Evolutionary conservation across 2,797 vertebrate species (phyloP).

Genomic region (Linurgus olivaceus): DNA sequence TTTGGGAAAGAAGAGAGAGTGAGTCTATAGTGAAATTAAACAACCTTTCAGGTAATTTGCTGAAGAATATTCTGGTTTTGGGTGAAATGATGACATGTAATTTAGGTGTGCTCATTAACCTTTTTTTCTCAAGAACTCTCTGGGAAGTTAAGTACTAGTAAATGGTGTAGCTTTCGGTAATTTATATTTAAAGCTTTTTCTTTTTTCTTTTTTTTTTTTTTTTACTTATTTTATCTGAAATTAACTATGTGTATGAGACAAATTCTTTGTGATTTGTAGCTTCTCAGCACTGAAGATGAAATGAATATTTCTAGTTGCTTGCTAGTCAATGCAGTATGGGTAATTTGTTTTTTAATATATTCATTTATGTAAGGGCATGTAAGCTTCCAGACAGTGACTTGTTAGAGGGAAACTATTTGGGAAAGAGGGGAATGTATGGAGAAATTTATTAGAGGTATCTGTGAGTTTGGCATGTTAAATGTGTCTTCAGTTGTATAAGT

Average conservation of each 20-base stretch:
- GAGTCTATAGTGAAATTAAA: neutral
- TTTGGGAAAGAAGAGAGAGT: neutral
- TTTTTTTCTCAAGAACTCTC: neutral
- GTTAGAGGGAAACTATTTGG: neutral
- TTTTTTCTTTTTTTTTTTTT: neutral
- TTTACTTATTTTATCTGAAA: neutral
- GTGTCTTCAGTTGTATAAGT: slow-evolving; percentile 24
- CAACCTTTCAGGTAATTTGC: neutral
- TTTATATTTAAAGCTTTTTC: neutral
- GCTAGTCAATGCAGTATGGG: neutral
- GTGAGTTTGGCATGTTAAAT: neutral
- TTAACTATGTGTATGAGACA: neutral
- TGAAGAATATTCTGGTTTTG: neutral
- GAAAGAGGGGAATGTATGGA: neutral
- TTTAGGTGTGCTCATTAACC: neutral
- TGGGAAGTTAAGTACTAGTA: neutral
- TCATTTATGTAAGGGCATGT: neutral
- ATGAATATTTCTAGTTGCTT: neutral
- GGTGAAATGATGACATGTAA: neutral
- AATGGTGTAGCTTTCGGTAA: neutral
- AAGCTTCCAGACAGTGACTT: slow-evolving; percentile 10
- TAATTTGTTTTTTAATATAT: neutral
- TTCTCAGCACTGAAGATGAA: neutral
- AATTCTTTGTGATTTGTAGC: neutral
- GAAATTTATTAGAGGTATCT: neutral